Conservation (phyloP, 2,797 vertebrate genomes). For the Sebastes aleutianus region DNA sequence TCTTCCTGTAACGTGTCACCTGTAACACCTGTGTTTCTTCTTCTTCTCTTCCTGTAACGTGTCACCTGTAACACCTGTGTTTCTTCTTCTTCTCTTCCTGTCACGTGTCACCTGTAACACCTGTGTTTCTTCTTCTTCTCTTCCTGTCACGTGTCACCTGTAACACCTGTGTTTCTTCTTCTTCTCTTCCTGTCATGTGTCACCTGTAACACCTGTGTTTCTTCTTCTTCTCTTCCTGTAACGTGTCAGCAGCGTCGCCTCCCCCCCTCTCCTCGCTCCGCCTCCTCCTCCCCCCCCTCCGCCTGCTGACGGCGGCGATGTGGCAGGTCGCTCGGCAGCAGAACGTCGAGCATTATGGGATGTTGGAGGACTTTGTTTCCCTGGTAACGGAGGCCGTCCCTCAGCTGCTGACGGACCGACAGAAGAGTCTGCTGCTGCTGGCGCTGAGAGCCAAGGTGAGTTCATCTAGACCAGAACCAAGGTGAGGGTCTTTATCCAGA, state of each 20-base stretch:
- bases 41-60: too few species aligned
- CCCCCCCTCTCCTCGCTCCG: constrained; percentile 58
- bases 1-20: too few species aligned
- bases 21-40: too few species aligned
- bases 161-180: too few species aligned
- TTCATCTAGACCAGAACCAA: constrained; percentile 4
- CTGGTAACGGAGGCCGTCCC: constrained; percentile 63
- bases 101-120: too few species aligned
- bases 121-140: too few species aligned
- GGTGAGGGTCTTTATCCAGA: too few species aligned
- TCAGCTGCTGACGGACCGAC: constrained; percentile 61
- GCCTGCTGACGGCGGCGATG: constrained; percentile 63
- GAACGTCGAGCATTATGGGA: constrained; percentile 61
- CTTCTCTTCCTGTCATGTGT: too few species aligned
- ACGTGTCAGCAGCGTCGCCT: constrained; percentile 9
- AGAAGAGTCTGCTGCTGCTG: constrained; percentile 68
- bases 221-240: neutral
- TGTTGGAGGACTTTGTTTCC: constrained; percentile 70
- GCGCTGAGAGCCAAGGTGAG: constrained; percentile 69
- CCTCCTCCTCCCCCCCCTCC: constrained; percentile 71
- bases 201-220: too few species aligned
- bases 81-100: too few species aligned
- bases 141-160: too few species aligned
- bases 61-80: too few species aligned
- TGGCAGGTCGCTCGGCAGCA: constrained; percentile 56